Evolutionary conservation across 2,797 vertebrate genomes (phyloP).

Genomic region (Molothrus ater): DNA sequence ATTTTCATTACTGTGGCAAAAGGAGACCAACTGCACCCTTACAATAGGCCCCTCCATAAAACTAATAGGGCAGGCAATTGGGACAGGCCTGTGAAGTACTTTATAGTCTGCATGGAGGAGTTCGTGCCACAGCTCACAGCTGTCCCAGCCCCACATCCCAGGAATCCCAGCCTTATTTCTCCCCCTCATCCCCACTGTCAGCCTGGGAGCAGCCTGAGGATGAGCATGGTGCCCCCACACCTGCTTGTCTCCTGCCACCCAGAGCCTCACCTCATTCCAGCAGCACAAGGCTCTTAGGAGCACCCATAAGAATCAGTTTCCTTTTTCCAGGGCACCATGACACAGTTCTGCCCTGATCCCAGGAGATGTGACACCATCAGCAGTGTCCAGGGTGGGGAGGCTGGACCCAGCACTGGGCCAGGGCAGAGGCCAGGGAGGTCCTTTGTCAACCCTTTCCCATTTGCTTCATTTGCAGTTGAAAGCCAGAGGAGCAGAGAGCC

Average conservation of each 20-base stretch:
- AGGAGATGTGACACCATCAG: background rate
- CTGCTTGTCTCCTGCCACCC: background rate
- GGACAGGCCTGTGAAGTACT: background rate
- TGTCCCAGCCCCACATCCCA: background rate
- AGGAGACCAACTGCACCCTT: slow-evolving; percentile 19
- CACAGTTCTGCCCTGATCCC: background rate
- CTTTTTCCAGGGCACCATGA: background rate
- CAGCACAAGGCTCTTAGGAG: background rate
- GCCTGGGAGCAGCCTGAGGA: background rate
- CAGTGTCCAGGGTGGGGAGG: background rate
- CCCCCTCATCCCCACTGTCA: rapidly evolving
- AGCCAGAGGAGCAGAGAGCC: background rate
- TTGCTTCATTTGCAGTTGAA: slow-evolving; percentile 54
- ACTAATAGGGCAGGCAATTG: slow-evolving; percentile 59
- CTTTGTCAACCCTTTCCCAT: background rate
- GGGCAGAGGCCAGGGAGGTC: background rate
- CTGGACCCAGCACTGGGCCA: background rate
- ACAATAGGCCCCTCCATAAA: slow-evolving; percentile 1
- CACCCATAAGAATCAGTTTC: background rate
- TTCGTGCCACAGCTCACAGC: background rate
- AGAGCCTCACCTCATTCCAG: background rate
- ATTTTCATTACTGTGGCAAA: slow-evolving; percentile 5
- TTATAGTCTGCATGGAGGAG: slow-evolving; percentile 32
- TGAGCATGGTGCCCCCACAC: rapidly evolving
- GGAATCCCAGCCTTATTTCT: background rate